Base-by-base conservation (phyloP, 37 sponge, comb jelly and placozoan species). In the Theonella swinhoei region DNA sequence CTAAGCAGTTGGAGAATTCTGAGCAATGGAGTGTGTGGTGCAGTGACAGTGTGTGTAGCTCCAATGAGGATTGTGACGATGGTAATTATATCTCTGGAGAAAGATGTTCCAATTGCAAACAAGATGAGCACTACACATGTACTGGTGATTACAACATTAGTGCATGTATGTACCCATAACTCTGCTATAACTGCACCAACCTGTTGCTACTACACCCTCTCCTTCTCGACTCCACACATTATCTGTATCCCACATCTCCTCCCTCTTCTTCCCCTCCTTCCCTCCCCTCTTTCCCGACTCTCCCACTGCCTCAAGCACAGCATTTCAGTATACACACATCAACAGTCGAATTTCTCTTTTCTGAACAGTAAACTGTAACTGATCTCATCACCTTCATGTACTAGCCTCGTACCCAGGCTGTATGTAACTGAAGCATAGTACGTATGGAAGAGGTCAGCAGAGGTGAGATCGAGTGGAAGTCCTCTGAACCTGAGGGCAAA, bases 21-120 rank as follows among this genome's bases (percentile, higher is more conserved):
- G 1, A 7, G 2, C 88, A 89, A 47, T 36, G 68, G 40, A 3
- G 0, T 26, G 42, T 39, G 59, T 39, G 2, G 8, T 92, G 93
- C 76, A 89, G 93, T 0, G 80, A 92, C 60, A 89, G 89, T 22
- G 8, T 20, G 1, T 41, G 82, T 65, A 81, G 85, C 5, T 41
- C 70, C 23, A 62, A 47, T 33, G 93, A 92, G 37, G 73, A 85
- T 41, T 92, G 93, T 77, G 93, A 92, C 40, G 89, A 85, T 81
- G 66, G 71, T 0, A 92, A 85, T 36, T 42, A 1, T 26, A n/a
- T 35, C 0, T 7, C 14, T 71, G 67, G 62, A 2, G 88, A 88
- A 70, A 88, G 92, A 0, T 92, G 93, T 37, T 60, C 65, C 17
- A 54, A 42, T 36, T 47, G 54, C 54, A 47, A 14, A 17, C 7